Evolutionary conservation across 2,113 vertebrate genomes (phyloP), one percentile per base, ranked within the genome.

Genomic region (Pagrus major): DNA sequence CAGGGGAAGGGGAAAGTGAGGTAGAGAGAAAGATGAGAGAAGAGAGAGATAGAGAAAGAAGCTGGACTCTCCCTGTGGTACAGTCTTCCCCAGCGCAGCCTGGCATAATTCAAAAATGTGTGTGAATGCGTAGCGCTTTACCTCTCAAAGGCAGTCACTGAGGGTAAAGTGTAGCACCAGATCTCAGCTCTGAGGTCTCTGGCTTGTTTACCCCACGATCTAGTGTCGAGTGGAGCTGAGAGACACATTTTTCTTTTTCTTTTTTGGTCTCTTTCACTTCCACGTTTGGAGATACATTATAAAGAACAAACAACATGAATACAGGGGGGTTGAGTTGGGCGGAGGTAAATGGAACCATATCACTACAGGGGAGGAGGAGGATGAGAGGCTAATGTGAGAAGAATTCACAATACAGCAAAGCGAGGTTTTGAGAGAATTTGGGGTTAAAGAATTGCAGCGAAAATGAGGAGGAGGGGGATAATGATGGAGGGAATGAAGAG

Each of bases 51-150:
- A 31, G 63, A 52, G 56, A 76, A 75, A 74, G 82, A 78, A 72
- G 74, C 63, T 64, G 86, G 84, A 90, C 87, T 63, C 67, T 92
- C 90, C 85, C 92, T 71, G 71, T 39, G 84, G 92, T 86, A 75
- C 64, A 71, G 33, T 70, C 59, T 81, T 84, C 39, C 78, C 70
- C 52, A 25, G 78, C 60, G 15, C 86, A 86, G 64, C 58, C 54
- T 21, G 15, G 76, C 63, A 75, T 68, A 80, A 86, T 92, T 90
- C 83, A 89, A 87, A 90, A 75, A 69, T 72, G 58, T 88, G 83
- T 87, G 83, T 93, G 87, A 90, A 88, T 91, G 80, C 76, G 33
- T 58, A 76, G 59, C n/a, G 56, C 81, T 92, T 91, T 85, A 91
- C 87, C 85, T 86, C 67, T 89, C 76, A 89, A 90, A 93, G 80